Conservation (phyloP, 1,140 invertebrate genomes). For the Trichomalopsis sarcophagae region DNA sequence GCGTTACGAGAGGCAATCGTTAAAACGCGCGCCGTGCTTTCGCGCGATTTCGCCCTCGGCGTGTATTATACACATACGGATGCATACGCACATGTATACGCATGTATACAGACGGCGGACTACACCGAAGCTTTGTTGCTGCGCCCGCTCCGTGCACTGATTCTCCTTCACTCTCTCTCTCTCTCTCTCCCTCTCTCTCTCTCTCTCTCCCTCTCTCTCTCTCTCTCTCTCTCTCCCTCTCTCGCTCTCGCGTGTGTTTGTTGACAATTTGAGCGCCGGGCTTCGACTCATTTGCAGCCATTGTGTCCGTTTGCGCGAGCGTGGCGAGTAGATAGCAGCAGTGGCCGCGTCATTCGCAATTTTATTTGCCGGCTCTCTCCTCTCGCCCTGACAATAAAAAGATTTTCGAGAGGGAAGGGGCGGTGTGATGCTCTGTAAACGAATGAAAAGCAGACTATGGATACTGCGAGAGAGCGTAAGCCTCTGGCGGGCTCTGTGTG, state of each 20-base stretch:
- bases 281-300: conserved; percentile 61
- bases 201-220: too few species aligned
- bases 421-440: conserved; percentile 35
- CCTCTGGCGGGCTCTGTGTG: neutral
- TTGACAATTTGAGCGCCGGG: conserved; percentile 59
- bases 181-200: too few species aligned
- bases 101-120: neutral
- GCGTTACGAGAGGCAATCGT: conserved; percentile 55
- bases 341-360: conserved; percentile 39
- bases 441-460: conserved; percentile 27
- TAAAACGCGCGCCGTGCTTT: conserved; percentile 58
- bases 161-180: conserved; percentile 29
- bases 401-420: conserved; percentile 33
- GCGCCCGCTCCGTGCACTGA: neutral
- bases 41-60: neutral
- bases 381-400: conserved; percentile 38
- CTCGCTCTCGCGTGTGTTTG: conserved; percentile 60
- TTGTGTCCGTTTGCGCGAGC: conserved; percentile 53
- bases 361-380: conserved; percentile 39
- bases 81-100: neutral
- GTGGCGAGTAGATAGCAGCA: conserved; percentile 16
- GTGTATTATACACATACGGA: conserved; percentile 24
- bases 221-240: too few species aligned
- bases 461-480: neutral
- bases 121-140: neutral